These are phyloP conservation scores for Cantharis lateralis DNA, from an alignment of 2,888 invertebrate genomes.

Conservation along the genomic window DNA sequence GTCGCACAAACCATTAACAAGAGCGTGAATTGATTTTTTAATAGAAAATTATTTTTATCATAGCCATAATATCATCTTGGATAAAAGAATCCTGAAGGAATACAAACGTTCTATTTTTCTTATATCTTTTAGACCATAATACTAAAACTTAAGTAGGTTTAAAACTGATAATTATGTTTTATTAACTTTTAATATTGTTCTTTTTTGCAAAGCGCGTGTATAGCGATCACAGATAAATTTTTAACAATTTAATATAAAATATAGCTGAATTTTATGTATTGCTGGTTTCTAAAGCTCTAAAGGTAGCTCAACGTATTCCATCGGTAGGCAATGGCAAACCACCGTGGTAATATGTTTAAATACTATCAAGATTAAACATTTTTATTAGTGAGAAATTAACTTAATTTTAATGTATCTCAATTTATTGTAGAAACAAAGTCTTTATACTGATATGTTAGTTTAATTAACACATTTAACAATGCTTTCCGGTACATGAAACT, in stretches of 20 bases:
- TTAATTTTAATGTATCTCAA: not conserved
- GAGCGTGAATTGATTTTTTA: conserved; percentile 19
- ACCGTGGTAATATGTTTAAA: too few species aligned
- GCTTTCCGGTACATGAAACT: not conserved
- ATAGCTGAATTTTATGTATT: too few species aligned
- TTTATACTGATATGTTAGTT: not conserved
- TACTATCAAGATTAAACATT: too few species aligned
- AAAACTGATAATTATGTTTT: not conserved
- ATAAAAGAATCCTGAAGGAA: not conserved
- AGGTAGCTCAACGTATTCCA: too few species aligned
- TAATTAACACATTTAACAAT: not conserved
- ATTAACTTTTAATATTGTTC: not conserved
- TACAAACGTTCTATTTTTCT: not conserved
- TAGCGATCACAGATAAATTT: too few species aligned
- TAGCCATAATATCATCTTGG: not conserved
- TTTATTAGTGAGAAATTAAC: not conserved
- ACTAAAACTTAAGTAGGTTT: not conserved
- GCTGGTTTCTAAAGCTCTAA: too few species aligned
- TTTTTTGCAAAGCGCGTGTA: not conserved
- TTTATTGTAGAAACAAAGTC: not conserved
- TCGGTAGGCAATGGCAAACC: too few species aligned
- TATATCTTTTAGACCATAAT: not conserved
- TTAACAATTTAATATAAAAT: too few species aligned
- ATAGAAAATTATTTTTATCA: conserved; percentile 5
- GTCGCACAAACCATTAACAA: conserved; percentile 16